Evolutionary conservation across 1,140 invertebrate species (phyloP), one percentile per base, ranked within the genome.

Genomic region (Nebria ingens): DNA sequence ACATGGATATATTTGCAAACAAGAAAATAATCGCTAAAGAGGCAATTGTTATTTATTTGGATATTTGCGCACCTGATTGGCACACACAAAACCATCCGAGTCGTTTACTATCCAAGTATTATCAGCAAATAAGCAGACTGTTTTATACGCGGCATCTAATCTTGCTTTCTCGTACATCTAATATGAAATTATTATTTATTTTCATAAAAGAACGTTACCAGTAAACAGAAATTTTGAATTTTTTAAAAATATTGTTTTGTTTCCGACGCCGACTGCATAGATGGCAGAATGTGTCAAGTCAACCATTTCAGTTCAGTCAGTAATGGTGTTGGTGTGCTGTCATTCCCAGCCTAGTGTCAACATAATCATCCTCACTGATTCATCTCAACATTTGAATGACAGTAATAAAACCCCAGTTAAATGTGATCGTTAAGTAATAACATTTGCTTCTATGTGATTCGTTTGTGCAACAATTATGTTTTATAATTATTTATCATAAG

Each of bases 81-180:
- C 19, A 13, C 20, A 29, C 11, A 38, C 9, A 19, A 19, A 54
- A 38, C 29, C 15, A 51, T 51, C 23, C n/a, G 56, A 15, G 19
- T 40, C 21, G 19, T 51, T 21, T 22, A 52, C 21, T 12, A 20
- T 52, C 59, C 57, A 60, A 25, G 59, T 54, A 21, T 21, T 59
- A 23, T 51, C 54, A n/a, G 56, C 54, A 51, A 42, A 54, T 19
- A 60, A 58, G 51, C 51, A 50, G 49, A 60, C 56, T 56, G 25
- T 56, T n/a, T 50, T 54, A 51, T 58, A 58, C 15, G 56, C 54
- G 34, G 19, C 42, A 45, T 60, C 54, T 53, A 58, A 42, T 42
- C 29, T 59, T 57, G 9, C 17, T 3, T 45, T 6, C 17, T 45
- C 40, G 9, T 45, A 45, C 17, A 12, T 9, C 25, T 9, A 34